Conservation (phyloP, 2,113 vertebrate species). For the Anoplopoma fimbria region DNA sequence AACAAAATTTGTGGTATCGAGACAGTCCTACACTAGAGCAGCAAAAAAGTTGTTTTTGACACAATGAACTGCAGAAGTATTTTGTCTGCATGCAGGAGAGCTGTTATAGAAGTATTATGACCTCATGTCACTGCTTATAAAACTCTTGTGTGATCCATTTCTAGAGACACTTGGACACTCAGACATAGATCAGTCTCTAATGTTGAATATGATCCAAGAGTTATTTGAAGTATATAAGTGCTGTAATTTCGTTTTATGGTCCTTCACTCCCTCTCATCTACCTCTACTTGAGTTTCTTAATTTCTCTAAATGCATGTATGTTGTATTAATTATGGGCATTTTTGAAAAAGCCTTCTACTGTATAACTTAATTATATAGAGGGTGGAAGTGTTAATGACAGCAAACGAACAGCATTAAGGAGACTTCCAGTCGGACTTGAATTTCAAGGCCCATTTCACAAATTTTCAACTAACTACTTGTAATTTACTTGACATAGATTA, state of each 20-base stretch:
- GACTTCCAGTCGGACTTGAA: not conserved
- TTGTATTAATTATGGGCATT: not conserved
- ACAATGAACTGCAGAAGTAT: not conserved
- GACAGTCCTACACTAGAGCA: not conserved
- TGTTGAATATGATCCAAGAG: not conserved
- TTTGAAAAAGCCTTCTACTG: not conserved
- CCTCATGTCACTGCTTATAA: not conserved
- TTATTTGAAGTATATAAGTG: conserved; percentile 13
- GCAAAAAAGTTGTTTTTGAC: not conserved
- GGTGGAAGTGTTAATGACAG: not conserved
- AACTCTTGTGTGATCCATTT: not conserved
- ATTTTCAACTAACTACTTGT: not conserved
- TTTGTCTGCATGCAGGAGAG: not conserved
- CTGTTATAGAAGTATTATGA: not conserved
- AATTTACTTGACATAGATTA: not conserved
- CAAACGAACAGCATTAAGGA: not conserved
- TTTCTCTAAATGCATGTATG: not conserved
- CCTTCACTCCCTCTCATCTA: not conserved
- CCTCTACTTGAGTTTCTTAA: not conserved
- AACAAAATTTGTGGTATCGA: not conserved
- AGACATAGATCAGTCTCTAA: not conserved
- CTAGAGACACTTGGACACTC: conserved; percentile 6
- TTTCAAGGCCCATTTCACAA: not conserved
- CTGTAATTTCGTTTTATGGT: not conserved
- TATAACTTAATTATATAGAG: not conserved